These are phyloP conservation scores for Acanthosoma haemorrhoidale DNA, from an alignment of 2,888 invertebrate genomes.

Conservation along the genomic window DNA sequence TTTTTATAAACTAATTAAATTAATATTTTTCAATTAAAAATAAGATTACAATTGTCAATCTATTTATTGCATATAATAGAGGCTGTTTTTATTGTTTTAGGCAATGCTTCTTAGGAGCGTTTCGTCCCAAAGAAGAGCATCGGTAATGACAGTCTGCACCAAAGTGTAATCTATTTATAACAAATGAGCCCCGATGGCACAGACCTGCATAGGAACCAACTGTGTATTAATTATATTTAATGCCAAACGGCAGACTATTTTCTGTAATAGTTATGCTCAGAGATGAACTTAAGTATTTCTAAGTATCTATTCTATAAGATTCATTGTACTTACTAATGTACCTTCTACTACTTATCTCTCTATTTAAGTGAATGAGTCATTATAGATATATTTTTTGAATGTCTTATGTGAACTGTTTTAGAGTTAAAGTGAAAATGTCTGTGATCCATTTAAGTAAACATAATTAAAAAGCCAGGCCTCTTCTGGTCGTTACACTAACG, in stretches of 20 bases:
- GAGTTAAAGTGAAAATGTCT: conserved; percentile 1
- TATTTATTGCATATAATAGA: not conserved
- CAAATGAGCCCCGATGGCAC: too few species aligned
- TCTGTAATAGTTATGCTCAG: not conserved
- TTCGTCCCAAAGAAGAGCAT: conserved; percentile 1
- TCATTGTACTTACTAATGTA: too few species aligned
- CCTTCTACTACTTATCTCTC: not conserved
- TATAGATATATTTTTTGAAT: conserved; percentile 7
- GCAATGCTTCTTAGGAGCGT: conserved; percentile 3
- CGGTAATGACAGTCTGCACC: conserved; percentile 3
- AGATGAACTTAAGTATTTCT: not conserved
- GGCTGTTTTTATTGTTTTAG: not conserved
- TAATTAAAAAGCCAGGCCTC: too few species aligned
- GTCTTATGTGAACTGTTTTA: not conserved
- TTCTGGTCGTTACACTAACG: too few species aligned
- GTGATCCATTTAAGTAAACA: not conserved
- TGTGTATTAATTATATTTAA: not conserved
- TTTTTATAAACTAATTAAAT: too few species aligned
- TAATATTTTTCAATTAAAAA: too few species aligned
- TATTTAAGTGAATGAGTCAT: too few species aligned
- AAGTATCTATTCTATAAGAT: too few species aligned
- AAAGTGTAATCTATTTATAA: not conserved
- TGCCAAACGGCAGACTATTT: not conserved
- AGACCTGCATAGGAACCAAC: too few species aligned
- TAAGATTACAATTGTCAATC: too few species aligned